phyloP scores from a whole-genome alignment of 2,888 invertebrate genomes.

The Deilephila elpenor region DNA sequence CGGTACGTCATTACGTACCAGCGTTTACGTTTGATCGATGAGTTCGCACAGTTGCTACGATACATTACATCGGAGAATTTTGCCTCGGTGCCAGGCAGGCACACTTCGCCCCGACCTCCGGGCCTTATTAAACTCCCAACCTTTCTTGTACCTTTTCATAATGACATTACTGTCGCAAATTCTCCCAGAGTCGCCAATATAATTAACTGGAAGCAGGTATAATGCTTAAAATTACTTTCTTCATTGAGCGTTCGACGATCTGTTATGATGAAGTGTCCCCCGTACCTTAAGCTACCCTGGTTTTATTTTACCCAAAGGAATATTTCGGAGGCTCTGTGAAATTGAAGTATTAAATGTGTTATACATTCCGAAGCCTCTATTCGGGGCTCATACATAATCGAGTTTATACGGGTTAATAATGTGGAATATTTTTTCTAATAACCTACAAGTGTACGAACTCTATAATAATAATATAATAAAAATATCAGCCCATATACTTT shows the following conservation, averaged over 20 bases:
- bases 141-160: constrained; percentile 62
- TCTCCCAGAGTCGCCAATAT: constrained; percentile 62
- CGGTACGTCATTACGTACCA: constrained; percentile 37
- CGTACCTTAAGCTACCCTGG: constrained; percentile 44
- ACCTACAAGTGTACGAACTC: too few species aligned
- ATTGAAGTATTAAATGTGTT: constrained; percentile 4
- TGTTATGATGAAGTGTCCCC: constrained; percentile 53
- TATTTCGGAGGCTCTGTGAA: constrained; percentile 1
- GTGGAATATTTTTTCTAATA: not conserved
- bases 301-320: constrained; percentile 50
- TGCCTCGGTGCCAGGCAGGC: constrained; percentile 44
- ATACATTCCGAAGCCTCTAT: not conserved
- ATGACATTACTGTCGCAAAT: constrained; percentile 65
- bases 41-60: constrained; percentile 64
- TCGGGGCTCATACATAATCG: not conserved
- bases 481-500: too few species aligned
- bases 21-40: constrained; percentile 70
- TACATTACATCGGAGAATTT: constrained; percentile 62
- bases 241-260: constrained; percentile 54
- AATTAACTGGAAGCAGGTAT: constrained; percentile 62
- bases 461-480: too few species aligned
- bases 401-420: not conserved
- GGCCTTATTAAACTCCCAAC: constrained; percentile 62
- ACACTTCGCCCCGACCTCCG: constrained; percentile 45
- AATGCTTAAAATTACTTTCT: constrained; percentile 62